A percentile compares a stretch with the other conserved stretches of the same genome.
Evolutionary conservation across 2,888 invertebrate species (phyloP).

Genomic region (Ophion ventricosus): DNA sequence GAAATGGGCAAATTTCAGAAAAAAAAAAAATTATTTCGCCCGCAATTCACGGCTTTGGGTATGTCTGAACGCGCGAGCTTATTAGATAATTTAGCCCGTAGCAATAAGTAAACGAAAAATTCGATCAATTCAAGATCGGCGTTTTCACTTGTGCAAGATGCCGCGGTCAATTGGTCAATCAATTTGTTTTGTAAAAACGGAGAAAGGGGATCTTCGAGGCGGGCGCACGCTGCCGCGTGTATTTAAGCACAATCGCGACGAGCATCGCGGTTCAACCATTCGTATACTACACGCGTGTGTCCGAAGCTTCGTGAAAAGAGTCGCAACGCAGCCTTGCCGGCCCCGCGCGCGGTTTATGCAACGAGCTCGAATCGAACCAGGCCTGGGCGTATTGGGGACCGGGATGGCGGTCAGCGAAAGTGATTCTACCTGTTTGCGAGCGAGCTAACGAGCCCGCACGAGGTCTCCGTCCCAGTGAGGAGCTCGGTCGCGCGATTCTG

Average conservation of each 20-base stretch:
- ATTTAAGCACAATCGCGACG: background rate
- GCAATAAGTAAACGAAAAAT: background rate
- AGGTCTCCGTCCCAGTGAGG: constrained; percentile 5
- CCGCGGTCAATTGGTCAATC: constrained; percentile 17
- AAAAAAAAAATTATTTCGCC: background rate
- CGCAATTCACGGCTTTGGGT: too few species aligned
- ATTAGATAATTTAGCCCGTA: background rate
- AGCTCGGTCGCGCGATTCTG: background rate
- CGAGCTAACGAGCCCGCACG: constrained; percentile 27
- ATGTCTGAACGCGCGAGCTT: background rate
- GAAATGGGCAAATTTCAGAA: background rate
- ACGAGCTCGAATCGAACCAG: constrained; percentile 57
- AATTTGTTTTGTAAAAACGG: background rate
- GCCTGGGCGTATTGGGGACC: constrained; percentile 52
- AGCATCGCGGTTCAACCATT: background rate
- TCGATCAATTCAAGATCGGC: background rate
- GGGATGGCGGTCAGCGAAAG: constrained; percentile 77
- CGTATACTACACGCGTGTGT: background rate
- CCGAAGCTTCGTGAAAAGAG: constrained; percentile 39
- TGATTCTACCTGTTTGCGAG: constrained; percentile 69
- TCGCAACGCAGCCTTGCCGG: constrained; percentile 62
- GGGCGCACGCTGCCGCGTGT: background rate
- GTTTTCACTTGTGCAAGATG: background rate
- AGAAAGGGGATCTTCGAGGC: background rate
- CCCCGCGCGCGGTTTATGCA: constrained; percentile 56